Percentiles rank a stretch among this genome's conserved stretches.
phyloP scores from a whole-genome alignment of 2,113 vertebrate species.

The Progne subis region DNA sequence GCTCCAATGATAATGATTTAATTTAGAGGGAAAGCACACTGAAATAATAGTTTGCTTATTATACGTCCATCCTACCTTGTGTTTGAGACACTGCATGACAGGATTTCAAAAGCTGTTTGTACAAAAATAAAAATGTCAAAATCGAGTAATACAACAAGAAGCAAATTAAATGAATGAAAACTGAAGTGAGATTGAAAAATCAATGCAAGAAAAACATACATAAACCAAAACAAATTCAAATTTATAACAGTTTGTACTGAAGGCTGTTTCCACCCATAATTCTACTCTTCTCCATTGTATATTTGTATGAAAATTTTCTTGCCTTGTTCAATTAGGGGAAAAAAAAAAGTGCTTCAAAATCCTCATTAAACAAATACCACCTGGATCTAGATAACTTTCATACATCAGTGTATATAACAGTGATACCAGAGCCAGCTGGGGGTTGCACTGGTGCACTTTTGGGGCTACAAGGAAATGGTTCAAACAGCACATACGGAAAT shows the following conservation, averaged over 20 bases:
- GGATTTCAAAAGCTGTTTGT: slow-evolving; percentile 99
- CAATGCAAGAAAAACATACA: slow-evolving; percentile 76
- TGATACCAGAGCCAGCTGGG: background rate
- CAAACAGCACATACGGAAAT: background rate
- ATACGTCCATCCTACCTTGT: slow-evolving; percentile 90
- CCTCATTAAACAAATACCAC: background rate
- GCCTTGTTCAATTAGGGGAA: background rate
- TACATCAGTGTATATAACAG: background rate
- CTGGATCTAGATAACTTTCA: background rate
- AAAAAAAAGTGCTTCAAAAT: background rate
- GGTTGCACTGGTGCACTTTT: background rate
- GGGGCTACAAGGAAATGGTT: background rate
- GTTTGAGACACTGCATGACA: slow-evolving; percentile 95
- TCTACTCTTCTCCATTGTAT: background rate
- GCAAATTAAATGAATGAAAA: slow-evolving; percentile 90
- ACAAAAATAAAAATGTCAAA: slow-evolving; percentile 89
- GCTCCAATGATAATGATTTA: slow-evolving; percentile 36
- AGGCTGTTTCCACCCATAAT: slow-evolving; percentile 10
- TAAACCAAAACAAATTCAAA: slow-evolving; percentile 73
- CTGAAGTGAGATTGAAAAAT: slow-evolving; percentile 73
- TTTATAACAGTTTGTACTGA: slow-evolving; percentile 23
- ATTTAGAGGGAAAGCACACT: slow-evolving; percentile 71
- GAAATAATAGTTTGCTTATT: slow-evolving; percentile 71
- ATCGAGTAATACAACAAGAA: slow-evolving; percentile 80
- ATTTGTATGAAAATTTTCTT: background rate